These are phyloP conservation scores for Diglossa brunneiventris DNA, from an alignment of 2,113 vertebrate species.

Conservation along the genomic window DNA sequence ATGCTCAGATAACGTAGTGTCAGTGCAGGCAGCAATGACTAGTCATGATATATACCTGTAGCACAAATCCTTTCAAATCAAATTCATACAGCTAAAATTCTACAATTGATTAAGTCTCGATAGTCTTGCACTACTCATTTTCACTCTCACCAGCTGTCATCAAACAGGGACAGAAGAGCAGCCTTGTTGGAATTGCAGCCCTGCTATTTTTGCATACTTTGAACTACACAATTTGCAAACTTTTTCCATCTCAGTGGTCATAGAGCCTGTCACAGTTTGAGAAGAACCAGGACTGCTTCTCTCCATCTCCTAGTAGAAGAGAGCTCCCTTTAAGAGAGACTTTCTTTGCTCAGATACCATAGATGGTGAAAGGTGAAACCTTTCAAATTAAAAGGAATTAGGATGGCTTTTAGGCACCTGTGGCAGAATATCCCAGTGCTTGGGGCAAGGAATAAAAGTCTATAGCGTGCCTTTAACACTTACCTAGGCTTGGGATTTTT, in stretches of 20 bases:
- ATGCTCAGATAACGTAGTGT: background rate
- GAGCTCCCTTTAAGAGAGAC: background rate
- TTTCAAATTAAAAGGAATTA: background rate
- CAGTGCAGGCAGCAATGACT: background rate
- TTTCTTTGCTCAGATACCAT: background rate
- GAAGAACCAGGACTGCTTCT: background rate
- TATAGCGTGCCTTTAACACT: background rate
- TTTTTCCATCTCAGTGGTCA: constrained; percentile 35
- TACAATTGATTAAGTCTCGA: background rate
- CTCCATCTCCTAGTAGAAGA: background rate
- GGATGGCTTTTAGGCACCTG: background rate
- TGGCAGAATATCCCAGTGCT: background rate
- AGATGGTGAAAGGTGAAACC: background rate
- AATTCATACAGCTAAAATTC: background rate
- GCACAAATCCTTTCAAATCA: background rate
- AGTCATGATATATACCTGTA: background rate
- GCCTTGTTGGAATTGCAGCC: background rate
- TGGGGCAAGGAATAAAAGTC: background rate
- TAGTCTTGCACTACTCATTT: background rate
- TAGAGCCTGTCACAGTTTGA: constrained; percentile 1
- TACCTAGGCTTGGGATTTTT: background rate
- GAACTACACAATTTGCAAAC: background rate
- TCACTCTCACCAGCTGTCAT: background rate
- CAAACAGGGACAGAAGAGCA: background rate
- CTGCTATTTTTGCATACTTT: constrained; percentile 34